Evolutionary conservation across 2,113 vertebrate species (phyloP).

Genomic region (Athene cunicularia): DNA sequence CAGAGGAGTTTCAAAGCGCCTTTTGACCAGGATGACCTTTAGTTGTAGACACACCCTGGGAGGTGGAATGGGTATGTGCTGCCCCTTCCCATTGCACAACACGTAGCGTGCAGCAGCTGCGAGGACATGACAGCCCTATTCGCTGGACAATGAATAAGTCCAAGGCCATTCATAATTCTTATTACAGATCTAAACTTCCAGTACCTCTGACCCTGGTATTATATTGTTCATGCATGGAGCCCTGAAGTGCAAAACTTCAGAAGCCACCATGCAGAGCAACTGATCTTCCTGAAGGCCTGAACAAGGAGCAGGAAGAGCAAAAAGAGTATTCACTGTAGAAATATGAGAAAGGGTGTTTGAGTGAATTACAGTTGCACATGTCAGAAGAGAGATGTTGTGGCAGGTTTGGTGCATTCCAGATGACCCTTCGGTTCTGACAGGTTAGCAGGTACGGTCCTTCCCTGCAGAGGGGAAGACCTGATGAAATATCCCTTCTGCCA

Average conservation of each 20-base stretch:
- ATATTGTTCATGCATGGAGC: too few species aligned
- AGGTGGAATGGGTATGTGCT: neutral
- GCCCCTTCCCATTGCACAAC: neutral
- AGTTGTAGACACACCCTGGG: too few species aligned
- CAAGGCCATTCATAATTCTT: neutral
- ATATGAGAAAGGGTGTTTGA: neutral
- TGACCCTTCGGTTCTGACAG: neutral
- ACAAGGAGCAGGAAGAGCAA: neutral
- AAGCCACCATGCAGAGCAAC: neutral
- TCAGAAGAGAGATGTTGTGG: neutral
- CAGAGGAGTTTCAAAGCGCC: neutral
- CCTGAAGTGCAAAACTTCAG: neutral
- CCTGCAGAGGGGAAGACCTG: neutral
- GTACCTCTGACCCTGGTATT: neutral
- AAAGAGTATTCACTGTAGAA: neutral
- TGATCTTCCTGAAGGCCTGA: neutral
- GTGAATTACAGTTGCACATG: neutral
- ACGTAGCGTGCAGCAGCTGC: fast-evolving
- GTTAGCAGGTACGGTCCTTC: neutral
- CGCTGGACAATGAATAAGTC: neutral
- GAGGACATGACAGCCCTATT: neutral
- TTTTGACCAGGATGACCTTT: neutral
- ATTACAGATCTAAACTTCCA: neutral
- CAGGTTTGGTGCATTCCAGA: neutral
- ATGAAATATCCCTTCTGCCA: neutral